Percentiles rank a stretch among this genome's conserved stretches.
Conservation (phyloP, 2,888 invertebrate genomes). For the Tanypteryx hageni region DNA sequence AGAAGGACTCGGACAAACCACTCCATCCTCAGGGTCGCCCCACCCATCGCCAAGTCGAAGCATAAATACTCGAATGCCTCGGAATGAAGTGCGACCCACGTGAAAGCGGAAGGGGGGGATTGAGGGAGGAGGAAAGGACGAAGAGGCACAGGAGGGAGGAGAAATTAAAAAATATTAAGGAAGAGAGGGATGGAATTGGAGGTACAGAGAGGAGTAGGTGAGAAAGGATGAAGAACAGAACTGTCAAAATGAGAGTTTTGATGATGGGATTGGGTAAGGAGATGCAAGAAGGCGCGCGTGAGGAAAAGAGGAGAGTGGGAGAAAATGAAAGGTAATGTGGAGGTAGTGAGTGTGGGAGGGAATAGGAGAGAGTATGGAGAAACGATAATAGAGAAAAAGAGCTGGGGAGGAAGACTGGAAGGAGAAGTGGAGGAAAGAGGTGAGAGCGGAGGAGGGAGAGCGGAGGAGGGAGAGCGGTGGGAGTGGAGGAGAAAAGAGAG, state of each 20-base stretch:
- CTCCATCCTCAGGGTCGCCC: not conserved
- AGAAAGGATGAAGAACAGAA: too few species aligned
- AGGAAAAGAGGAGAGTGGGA: not conserved
- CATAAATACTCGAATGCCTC: not conserved
- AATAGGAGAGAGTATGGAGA: not conserved
- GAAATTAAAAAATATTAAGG: too few species aligned
- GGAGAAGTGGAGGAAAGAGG: not conserved
- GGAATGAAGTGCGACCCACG: conserved; percentile 13
- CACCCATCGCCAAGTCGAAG: not conserved
- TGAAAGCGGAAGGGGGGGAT: not conserved
- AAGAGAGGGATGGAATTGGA: too few species aligned
- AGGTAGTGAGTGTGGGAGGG: too few species aligned
- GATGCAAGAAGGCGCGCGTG: not conserved
- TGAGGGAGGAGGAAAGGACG: not conserved
- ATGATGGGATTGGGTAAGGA: not conserved
- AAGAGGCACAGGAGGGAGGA: not conserved
- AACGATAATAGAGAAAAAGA: too few species aligned
- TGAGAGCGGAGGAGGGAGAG: not conserved
- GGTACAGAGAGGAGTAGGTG: too few species aligned
- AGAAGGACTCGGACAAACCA: not conserved
- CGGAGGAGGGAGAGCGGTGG: not conserved
- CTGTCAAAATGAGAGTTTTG: too few species aligned
- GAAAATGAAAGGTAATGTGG: too few species aligned
- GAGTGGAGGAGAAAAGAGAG: not conserved
- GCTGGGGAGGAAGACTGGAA: not conserved